Evolutionary conservation across 2,888 invertebrate species (phyloP), one percentile per base, ranked within the genome.

Genomic region (Pediacus dermestoides): DNA sequence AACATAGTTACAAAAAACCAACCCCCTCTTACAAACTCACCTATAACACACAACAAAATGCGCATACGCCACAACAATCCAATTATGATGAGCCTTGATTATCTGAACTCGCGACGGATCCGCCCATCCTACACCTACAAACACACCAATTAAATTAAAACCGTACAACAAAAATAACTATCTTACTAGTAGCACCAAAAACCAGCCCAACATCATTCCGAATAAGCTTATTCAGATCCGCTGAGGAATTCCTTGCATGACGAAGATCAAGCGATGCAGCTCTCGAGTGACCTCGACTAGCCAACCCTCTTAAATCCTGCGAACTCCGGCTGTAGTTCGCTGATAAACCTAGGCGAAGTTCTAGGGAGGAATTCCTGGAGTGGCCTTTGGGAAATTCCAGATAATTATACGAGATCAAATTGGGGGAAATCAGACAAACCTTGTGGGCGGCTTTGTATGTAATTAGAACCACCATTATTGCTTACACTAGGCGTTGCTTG

Each of bases 21-120:
- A n/a, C n/a, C n/a, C n/a, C n/a, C n/a, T n/a, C n/a, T n/a, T n/a
- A 42, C 13, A 16, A 12, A n/a, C 31, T 34, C 71, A 88, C 88
- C 87, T 82, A 68, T 93, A 97, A 62, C 95, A 93, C 41, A 90
- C 88, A 12, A 96, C 89, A 71, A 92, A 94, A 71, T 96, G 92
- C 39, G 92, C 87, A 68, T 95, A 96, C 1, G 94, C 95, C 12
- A 94, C 93, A 12, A 90, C 92, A 48, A 99, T 89, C 90, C 95
- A 96, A 67, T 95, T 96, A 68, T 96, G 94, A 71, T 97, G 95
- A 2, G 95, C 95, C 66, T 91, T 89, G 53, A 95, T 89, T 33
- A 92, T 88, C 72, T 91, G 88, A 22, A 94, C 93, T 57, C 91
- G 77, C 60, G 90, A 68, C 26, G 88, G 90, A 66, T 92, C 91